These are phyloP conservation scores for Apamea anceps DNA, from an alignment of 2,888 invertebrate species.

Conservation along the genomic window DNA sequence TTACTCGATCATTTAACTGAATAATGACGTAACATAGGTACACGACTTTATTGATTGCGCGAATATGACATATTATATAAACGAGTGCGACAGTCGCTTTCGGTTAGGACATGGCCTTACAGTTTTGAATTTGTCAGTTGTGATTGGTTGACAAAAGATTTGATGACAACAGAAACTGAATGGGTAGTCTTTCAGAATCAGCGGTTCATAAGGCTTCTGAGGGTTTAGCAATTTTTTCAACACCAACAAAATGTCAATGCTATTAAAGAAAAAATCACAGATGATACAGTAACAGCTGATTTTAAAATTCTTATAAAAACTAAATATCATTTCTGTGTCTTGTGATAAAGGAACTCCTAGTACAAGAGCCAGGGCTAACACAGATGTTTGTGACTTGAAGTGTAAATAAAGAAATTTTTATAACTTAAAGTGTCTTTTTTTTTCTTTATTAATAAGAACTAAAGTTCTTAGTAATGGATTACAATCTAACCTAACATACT, in stretches of 20 bases:
- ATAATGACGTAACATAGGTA: not conserved
- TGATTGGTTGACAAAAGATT: not conserved
- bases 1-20: not conserved
- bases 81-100: too few species aligned
- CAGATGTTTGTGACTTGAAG: not conserved
- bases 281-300: not conserved
- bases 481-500: too few species aligned
- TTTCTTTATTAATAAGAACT: too few species aligned
- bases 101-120: too few species aligned
- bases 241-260: not conserved
- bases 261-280: not conserved
- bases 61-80: too few species aligned
- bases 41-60: too few species aligned
- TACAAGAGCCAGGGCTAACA: not conserved
- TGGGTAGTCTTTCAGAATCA: too few species aligned
- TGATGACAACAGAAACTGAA: not conserved
- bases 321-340: not conserved
- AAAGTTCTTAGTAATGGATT: too few species aligned
- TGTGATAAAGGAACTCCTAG: not conserved
- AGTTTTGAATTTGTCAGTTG: not conserved
- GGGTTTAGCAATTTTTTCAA: not conserved
- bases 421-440: not conserved
- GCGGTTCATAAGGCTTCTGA: not conserved
- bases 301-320: not conserved
- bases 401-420: not conserved